Evolutionary conservation across 2,888 invertebrate species (phyloP).

Genomic region (Acholoe squamosa): DNA sequence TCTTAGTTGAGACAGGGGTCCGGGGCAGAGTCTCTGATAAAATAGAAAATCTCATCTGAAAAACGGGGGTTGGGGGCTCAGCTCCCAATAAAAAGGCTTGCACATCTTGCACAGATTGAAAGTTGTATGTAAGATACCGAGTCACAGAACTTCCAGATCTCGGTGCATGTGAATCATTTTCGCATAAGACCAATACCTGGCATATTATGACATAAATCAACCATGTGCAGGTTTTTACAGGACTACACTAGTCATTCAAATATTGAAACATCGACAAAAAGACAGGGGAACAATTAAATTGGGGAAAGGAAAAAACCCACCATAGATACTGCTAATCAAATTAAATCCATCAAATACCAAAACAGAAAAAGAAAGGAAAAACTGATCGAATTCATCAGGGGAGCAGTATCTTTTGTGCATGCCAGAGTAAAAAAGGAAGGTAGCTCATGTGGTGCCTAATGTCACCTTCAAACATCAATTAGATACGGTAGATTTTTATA

Average conservation of each 20-base stretch:
- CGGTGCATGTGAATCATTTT: too few relatives aligned
- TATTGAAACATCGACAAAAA: neutral
- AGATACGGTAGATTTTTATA: too few relatives aligned
- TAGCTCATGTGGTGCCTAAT: neutral
- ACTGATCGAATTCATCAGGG: neutral
- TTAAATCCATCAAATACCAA: constrained; percentile 23
- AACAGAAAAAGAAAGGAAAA: neutral
- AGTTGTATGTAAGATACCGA: too few relatives aligned
- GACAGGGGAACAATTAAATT: neutral
- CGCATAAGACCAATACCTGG: too few relatives aligned
- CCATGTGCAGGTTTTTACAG: neutral
- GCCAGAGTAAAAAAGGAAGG: neutral
- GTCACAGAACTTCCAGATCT: too few relatives aligned
- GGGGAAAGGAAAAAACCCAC: neutral
- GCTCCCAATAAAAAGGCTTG: too few relatives aligned
- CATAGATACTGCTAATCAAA: neutral
- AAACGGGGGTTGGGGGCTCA: too few relatives aligned
- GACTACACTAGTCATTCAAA: neutral
- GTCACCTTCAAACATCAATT: neutral
- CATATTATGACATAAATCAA: neutral
- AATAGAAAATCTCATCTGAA: too few relatives aligned
- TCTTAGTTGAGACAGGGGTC: too few relatives aligned
- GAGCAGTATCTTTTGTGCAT: neutral
- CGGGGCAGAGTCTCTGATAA: too few relatives aligned
- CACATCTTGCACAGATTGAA: too few relatives aligned